Base-by-base conservation (phyloP, 1,140 invertebrate genomes). In the Drosophila prosaltans region DNA sequence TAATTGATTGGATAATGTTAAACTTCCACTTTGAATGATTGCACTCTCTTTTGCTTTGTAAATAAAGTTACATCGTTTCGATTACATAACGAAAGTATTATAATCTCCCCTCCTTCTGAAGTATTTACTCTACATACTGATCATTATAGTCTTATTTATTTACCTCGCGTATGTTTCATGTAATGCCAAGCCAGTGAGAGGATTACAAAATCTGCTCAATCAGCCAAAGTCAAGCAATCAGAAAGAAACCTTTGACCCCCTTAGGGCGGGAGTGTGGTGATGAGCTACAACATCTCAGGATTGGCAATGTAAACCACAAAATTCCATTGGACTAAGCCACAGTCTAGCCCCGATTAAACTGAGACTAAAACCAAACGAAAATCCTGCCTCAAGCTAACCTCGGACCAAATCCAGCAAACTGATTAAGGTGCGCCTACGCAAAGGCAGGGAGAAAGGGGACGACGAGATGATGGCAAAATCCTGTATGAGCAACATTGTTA, bases 171-270 rank as follows among this genome's bases (percentile, higher is more conserved):
- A 58, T 28, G n/a, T 16, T 32, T n/a, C n/a, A 57, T 16, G 32
- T 30, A 28, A n/a, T 36, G 30, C n/a, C 30, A 58, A 58, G 16
- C 16, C 32, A 9, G 32, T 51, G 21, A 24, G 36, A 58, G 57
- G 57, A 58, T 51, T 45, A 60, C 58, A 36, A 61, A 69, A 65
- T 73, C 57, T 62, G 81, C 74, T 77, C 82, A 84, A 84, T 84
- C 81, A 84, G 74, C 58, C 69, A 41, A 81, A 81, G 78, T 78
- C 73, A 81, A 69, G 75, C 74, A 81, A 84, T 84, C 81, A 84
- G 74, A 16, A 41, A 43, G 58, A 65, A 59, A 59, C 65, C 70
- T 60, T 45, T 41, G 21, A 66, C 66, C 28, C 21, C 55, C 58
- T 39, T 8, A 58, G 57, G 57, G 57, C n/a, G 4, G 4, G 21